Evolutionary conservation across 1,140 invertebrate species (phyloP).

Genomic region (Diorhabda carinulata): DNA sequence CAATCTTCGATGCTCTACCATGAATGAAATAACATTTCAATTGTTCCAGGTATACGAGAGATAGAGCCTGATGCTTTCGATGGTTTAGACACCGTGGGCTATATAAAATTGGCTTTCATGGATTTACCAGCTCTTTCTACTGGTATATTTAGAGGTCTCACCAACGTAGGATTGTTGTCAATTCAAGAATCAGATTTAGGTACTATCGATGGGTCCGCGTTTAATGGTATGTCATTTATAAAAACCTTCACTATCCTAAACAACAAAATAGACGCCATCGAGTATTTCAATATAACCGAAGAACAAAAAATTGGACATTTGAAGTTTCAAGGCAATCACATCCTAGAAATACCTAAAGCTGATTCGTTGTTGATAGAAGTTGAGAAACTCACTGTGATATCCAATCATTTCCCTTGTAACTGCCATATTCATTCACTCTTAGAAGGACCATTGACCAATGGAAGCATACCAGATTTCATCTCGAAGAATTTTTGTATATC

Average conservation of each 20-base stretch:
- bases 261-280: conserved; percentile 78
- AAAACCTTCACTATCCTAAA: conserved; percentile 70
- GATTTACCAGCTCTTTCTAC: conserved; percentile 65
- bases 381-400: conserved; percentile 61
- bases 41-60: conserved; percentile 54
- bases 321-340: conserved; percentile 74
- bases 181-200: conserved; percentile 78
- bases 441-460: conserved; percentile 67
- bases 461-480: conserved; percentile 61
- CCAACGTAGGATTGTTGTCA: conserved; percentile 66
- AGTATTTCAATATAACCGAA: conserved; percentile 63
- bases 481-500: conserved; percentile 80
- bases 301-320: conserved; percentile 66
- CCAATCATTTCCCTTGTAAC: conserved; percentile 81
- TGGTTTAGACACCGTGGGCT: conserved; percentile 71
- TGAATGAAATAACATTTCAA: background rate
- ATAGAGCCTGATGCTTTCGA: conserved; percentile 76
- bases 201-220: conserved; percentile 65
- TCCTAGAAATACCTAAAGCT: conserved; percentile 66
- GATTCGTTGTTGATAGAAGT: conserved; percentile 63
- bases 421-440: conserved; percentile 73
- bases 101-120: conserved; percentile 76
- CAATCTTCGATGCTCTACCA: too few species aligned
- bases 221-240: conserved; percentile 65
- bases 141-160: conserved; percentile 71